These are phyloP conservation scores for Carassius gibelio DNA, from an alignment of 2,113 vertebrate genomes.

Conservation along the genomic window DNA sequence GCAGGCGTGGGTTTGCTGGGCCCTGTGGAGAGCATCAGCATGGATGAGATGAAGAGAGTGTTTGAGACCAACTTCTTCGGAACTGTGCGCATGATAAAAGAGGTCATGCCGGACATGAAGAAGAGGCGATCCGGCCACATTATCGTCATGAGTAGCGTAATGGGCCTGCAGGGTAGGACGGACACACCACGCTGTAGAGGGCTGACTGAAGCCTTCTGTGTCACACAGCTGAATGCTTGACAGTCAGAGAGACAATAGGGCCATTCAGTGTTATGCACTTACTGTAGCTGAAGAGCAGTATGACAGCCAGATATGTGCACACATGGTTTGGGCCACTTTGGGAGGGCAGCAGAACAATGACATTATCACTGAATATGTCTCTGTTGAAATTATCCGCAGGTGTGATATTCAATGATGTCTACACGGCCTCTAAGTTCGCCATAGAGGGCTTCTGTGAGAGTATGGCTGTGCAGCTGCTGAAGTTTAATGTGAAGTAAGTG, in stretches of 20 bases:
- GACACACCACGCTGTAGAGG: neutral
- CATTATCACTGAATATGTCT: slow-evolving; percentile 22
- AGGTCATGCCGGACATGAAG: slow-evolving; percentile 91
- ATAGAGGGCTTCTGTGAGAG: slow-evolving; percentile 96
- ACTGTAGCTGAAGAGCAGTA: neutral
- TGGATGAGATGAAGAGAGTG: slow-evolving; percentile 84
- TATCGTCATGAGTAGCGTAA: slow-evolving; percentile 88
- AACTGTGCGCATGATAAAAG: slow-evolving; percentile 86
- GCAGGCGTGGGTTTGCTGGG: slow-evolving; percentile 88
- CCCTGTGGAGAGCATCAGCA: slow-evolving; percentile 85
- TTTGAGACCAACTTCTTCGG: slow-evolving; percentile 97
- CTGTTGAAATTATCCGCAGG: slow-evolving; percentile 68
- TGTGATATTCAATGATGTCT: slow-evolving; percentile 90
- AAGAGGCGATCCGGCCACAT: slow-evolving; percentile 84
- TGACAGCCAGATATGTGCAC: neutral
- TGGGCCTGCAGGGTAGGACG: slow-evolving; percentile 77
- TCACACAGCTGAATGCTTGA: slow-evolving; percentile 22
- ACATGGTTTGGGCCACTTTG: neutral
- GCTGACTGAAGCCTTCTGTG: slow-evolving; percentile 3
- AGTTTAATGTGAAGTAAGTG: slow-evolving; percentile 89
- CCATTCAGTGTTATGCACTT: slow-evolving; percentile 5
- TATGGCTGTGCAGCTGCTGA: slow-evolving; percentile 87
- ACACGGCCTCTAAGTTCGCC: slow-evolving; percentile 94
- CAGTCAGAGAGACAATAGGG: slow-evolving; percentile 17
- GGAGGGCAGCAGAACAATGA: neutral